phyloP scores from a whole-genome alignment of 2,797 vertebrate genomes.

The Liparis tanakae region DNA sequence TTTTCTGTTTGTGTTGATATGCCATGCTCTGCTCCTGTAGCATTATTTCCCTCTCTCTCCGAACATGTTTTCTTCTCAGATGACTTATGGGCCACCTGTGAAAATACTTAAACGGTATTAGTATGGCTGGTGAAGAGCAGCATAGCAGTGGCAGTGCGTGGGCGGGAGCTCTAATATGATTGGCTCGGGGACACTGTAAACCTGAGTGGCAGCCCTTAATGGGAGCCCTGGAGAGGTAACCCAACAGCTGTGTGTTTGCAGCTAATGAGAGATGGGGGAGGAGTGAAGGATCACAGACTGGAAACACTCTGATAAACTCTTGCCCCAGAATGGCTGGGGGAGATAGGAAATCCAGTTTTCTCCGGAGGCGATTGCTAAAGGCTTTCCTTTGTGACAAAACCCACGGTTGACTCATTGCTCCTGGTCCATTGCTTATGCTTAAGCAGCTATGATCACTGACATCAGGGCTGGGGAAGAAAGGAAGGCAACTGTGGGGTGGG shows the following conservation, averaged over 20 bases:
- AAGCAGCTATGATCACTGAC: slow-evolving; percentile 68
- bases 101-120: slow-evolving; percentile 69
- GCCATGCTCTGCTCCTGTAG: not conserved
- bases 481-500: slow-evolving; percentile 59
- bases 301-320: slow-evolving; percentile 80
- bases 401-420: slow-evolving; percentile 68
- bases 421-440: slow-evolving; percentile 62
- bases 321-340: slow-evolving; percentile 66
- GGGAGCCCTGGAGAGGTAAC: slow-evolving; percentile 84
- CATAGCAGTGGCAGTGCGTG: slow-evolving; percentile 57
- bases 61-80: slow-evolving; percentile 23
- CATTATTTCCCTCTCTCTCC: not conserved
- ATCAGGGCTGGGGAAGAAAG: slow-evolving; percentile 64
- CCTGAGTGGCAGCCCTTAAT: slow-evolving; percentile 84
- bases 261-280: slow-evolving; percentile 84
- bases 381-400: slow-evolving; percentile 67
- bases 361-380: slow-evolving; percentile 74
- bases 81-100: slow-evolving; percentile 63
- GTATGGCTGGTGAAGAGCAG: slow-evolving; percentile 59
- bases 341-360: slow-evolving; percentile 75
- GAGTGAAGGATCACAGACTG: slow-evolving; percentile 79
- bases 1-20: slow-evolving; percentile 2
- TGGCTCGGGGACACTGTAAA: slow-evolving; percentile 73
- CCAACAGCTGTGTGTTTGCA: slow-evolving; percentile 85
- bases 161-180: slow-evolving; percentile 79